Evolutionary conservation across 2,797 vertebrate genomes (phyloP), one percentile per base, ranked within the genome.

Genomic region (Ctenochaetus hawaiiensis): DNA sequence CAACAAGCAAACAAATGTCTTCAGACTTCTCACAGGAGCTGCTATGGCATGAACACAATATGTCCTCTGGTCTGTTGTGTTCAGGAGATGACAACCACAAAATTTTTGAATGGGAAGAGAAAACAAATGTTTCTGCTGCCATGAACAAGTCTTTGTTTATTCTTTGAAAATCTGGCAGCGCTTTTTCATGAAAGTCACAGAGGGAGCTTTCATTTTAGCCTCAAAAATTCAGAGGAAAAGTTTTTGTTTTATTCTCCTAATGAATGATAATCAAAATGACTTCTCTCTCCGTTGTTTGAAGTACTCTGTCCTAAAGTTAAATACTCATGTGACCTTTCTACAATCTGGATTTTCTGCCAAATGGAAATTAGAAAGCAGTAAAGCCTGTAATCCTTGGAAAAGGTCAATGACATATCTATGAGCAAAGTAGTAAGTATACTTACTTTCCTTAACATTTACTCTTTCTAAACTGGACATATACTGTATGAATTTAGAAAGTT

Each of bases 371-470:
- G 60, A 67, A 59, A 26, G 34, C 54, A 51, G 6, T 30, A 78
- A 78, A 74, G 56, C 6, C 66, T 45, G 39, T 77, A 82, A 82
- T 82, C 68, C 48, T 47, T 45, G n/a, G 45, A 72, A 93, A 90
- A 92, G 76, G 73, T 85, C 73, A 90, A 48, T 47, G 20, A 70
- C 43, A 51, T 67, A 49, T 84, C 69, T 81, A 16, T 76, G 48
- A 76, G 84, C 52, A 41, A 18, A 78, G 51, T 41, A 3, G n/a
- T 23, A n/a, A n/a, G 41, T 54, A 9, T 74, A 53, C 17, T 59
- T 34, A 67, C 54, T 61, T 80, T 48, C 10, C 43, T 52, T 1
- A 61, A 61, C 49, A 76, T 77, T 65, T 71, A 67, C 48, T 67
- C 61, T 76, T 60, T 76, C 16, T 59, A 67, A 68, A 20, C 48